Base-by-base conservation (phyloP, 2,113 vertebrate genomes). In the Notothenia coriiceps region DNA sequence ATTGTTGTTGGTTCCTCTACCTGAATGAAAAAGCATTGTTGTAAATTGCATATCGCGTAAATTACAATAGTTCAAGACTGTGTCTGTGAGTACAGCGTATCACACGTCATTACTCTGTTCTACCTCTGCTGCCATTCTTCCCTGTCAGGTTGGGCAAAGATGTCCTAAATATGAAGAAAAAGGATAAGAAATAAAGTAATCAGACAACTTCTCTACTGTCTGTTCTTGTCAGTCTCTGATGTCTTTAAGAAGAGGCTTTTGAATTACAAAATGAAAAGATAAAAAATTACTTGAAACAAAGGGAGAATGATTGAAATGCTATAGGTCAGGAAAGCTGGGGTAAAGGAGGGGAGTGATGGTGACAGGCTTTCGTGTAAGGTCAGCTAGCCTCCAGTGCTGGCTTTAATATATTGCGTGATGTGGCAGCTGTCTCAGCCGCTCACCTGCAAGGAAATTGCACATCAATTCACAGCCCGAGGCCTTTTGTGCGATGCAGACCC, bases 391-490 rank as follows among this genome's bases (percentile, higher is more conserved):
- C n/a, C 80, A 83, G 62, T 71, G 66, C 57, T 86, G 78, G 46
- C 81, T 92, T 86, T 75, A 85, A 85, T 90, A 83, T 84, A 75
- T 71, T 68, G 72, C 49, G 8, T 87, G 75, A 74, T 68, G 68
- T 73, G 67, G 63, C 62, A 78, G 74, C 70, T 61, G 64, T 71
- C 63, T 86, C 80, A 77, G 57, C 55, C 63, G 50, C 72, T 64
- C 77, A 73, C 65, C 79, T 73, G 74, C 84, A 73, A 82, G 77
- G 69, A 85, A 87, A 75, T 49, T 68, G 66, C 55, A 67, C 60
- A 80, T 91, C 80, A 92, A 75, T 86, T 91, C 81, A 83, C 68
- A 82, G 83, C 83, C 86, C 40, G 3, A 20, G 78, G 86, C 72
- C 74, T 67, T 83, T 72, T 70, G 20, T 71, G 33, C 62, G 52